Percentiles rank a stretch among this genome's conserved stretches.
Evolutionary conservation across 2,113 vertebrate genomes (phyloP).

Genomic region (Hemicordylus capensis): DNA sequence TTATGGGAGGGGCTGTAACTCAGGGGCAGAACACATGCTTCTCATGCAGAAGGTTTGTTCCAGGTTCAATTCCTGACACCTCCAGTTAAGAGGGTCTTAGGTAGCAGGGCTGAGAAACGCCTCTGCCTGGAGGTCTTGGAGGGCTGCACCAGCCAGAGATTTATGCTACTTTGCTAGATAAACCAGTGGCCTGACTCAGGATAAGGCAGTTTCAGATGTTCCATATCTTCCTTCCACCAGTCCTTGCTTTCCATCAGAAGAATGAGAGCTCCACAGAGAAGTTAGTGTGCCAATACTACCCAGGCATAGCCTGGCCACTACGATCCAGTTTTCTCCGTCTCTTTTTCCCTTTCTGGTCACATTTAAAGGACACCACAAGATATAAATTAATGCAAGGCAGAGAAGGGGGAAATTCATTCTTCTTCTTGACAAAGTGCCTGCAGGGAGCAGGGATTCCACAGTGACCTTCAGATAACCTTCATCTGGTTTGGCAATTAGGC

Average conservation of each 20-base stretch:
- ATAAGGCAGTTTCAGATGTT: not conserved
- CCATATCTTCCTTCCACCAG: not conserved
- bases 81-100: no score
- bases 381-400: slow-evolving; percentile 1
- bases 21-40: no score
- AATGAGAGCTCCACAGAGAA: not conserved
- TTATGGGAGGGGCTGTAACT: no score
- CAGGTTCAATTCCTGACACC: no score
- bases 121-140: not conserved
- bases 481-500: slow-evolving; percentile 18
- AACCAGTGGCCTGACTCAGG: not conserved
- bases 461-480: slow-evolving; percentile 23
- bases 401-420: not conserved
- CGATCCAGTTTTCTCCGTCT: not conserved
- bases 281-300: not conserved
- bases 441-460: not conserved
- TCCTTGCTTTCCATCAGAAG: not conserved
- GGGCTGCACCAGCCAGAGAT: not conserved
- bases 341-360: not conserved
- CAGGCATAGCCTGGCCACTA: not conserved
- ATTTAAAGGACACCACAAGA: not conserved
- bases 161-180: not conserved
- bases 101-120: not conserved
- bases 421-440: slow-evolving; percentile 1
- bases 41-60: no score